Evolutionary conservation across 2,888 invertebrate species (phyloP), one percentile per base, ranked within the genome.

Genomic region (Trachelus stipa): DNA sequence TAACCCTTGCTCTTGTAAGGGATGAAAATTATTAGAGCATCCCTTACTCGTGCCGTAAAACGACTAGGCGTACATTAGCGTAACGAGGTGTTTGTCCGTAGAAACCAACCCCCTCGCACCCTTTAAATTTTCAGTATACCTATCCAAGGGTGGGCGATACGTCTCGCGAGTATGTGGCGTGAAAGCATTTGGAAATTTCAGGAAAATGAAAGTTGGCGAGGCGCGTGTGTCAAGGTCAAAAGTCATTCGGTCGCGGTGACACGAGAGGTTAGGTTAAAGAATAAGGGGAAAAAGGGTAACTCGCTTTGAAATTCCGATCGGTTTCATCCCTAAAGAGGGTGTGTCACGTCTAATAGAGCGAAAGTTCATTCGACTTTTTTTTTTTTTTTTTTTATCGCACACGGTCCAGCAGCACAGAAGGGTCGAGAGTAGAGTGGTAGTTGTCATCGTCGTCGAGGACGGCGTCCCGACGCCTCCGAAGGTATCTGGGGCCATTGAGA

Each of bases 401-500:
- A 40, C 37, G 37, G 37, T 40, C 37, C 37, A 40, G 37, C 37
- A 4, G 4, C 37, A 4, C 37, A 12, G 15, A 4, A 40, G 37
- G 37, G 37, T 40, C 37, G 37, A 40, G 37, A 4, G 12, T 1
- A 40, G 37, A 40, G 37, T 40, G 37, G 37, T 23, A 12, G 76
- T 83, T 78, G 80, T 79, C 77, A 78, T 83, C 82, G 81, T 83
- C 79, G 81, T 78, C 75, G 76, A 78, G 78, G 76, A 81, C 81
- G 37, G 37, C 37, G 37, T 40, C 37, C 37, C 37, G 37, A 40
- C 37, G 37, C 37, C 37, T 40, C 4, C 37, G 15, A 40, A 40
- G 37, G 37, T 40, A 40, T 15, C 37, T 15, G 37, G 37, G 15
- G 37, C 37, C 37, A 40, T 40, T 40, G 37, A 40, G 15, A 40